phyloP scores from a whole-genome alignment of 2,888 invertebrate genomes.

The Serrognathus titanus region DNA sequence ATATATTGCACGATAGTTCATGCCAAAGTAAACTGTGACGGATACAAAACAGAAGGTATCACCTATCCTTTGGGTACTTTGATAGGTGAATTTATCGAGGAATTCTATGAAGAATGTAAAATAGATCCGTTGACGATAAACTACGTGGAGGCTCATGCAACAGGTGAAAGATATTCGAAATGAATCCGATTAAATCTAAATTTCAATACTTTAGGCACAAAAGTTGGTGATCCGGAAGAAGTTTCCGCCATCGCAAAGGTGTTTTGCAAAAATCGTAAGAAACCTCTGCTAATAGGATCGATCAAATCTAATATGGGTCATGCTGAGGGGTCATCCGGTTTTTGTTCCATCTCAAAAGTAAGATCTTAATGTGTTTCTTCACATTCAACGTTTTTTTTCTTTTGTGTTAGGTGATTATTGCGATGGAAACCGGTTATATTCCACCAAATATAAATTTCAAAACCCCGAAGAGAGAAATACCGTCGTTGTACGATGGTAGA shows the following conservation, averaged over 20 bases:
- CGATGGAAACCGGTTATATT: slow-evolving; percentile 75
- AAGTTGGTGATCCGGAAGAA: slow-evolving; percentile 90
- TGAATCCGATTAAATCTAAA: slow-evolving; percentile 31
- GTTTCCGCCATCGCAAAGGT: slow-evolving; percentile 76
- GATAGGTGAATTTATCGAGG: slow-evolving; percentile 59
- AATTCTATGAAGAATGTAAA: slow-evolving; percentile 67
- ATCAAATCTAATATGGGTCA: slow-evolving; percentile 95
- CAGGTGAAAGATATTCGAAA: neutral
- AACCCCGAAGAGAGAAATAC: slow-evolving; percentile 51
- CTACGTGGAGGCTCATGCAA: slow-evolving; percentile 74
- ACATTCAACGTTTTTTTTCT: neutral
- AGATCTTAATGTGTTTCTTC: too few species aligned
- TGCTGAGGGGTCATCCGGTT: slow-evolving; percentile 79
- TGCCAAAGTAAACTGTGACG: slow-evolving; percentile 44
- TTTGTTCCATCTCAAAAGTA: slow-evolving; percentile 79
- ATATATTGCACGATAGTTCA: slow-evolving; percentile 45
- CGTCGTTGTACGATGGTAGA: slow-evolving; percentile 60
- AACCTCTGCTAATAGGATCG: slow-evolving; percentile 80
- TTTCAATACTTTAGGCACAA: slow-evolving; percentile 54
- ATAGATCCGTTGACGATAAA: slow-evolving; percentile 67
- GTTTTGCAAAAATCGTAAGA: slow-evolving; percentile 69
- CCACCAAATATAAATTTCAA: slow-evolving; percentile 82
- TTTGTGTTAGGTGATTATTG: slow-evolving; percentile 47
- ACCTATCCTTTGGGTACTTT: slow-evolving; percentile 49
- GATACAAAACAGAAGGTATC: slow-evolving; percentile 45